Conservation (phyloP, 2,888 invertebrate species). For the Geophilus truncorum region DNA sequence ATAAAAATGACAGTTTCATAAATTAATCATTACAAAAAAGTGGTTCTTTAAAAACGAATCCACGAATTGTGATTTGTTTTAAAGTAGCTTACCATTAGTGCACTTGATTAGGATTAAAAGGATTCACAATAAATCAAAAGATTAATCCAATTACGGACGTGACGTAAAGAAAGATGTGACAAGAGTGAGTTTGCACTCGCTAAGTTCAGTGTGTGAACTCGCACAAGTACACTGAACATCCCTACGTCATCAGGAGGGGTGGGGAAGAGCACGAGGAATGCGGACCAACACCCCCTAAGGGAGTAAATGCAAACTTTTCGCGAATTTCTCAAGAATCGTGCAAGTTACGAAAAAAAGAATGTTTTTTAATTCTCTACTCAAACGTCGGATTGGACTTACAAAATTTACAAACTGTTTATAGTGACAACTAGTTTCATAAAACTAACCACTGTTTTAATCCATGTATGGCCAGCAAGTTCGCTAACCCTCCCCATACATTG, state of each 20-base stretch:
- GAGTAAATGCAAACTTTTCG: not conserved
- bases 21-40: conserved; percentile 6
- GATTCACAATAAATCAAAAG: not conserved
- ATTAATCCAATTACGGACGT: conserved; percentile 16
- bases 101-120: not conserved
- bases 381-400: not conserved
- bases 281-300: conserved; percentile 19
- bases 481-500: not conserved
- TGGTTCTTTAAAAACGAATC: not conserved
- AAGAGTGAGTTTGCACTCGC: conserved; percentile 15
- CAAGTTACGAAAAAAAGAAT: not conserved
- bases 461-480: not conserved
- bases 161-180: not conserved
- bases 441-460: not conserved
- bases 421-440: not conserved
- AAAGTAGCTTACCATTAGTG: conserved; percentile 14
- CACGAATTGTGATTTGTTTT: not conserved
- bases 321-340: not conserved
- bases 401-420: not conserved
- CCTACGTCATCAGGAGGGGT: conserved; percentile 10
- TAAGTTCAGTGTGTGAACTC: conserved; percentile 28
- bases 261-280: not conserved
- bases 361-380: not conserved
- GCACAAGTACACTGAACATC: not conserved
- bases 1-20: not conserved